Conservation (phyloP, 2,797 vertebrate species). For the Hafferia zeledoni region DNA sequence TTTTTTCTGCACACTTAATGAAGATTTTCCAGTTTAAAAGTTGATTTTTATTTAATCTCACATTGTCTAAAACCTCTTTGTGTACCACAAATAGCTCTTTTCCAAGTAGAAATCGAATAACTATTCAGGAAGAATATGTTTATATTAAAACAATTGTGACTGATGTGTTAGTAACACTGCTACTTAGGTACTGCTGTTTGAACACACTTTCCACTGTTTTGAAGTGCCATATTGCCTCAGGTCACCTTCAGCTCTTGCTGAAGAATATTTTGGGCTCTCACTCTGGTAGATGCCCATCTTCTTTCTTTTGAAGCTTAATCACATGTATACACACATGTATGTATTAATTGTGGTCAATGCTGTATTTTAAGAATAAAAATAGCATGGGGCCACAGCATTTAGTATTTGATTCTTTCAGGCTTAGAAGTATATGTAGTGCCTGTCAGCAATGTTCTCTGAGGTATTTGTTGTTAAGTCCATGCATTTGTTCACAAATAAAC, state of each 20-base stretch:
- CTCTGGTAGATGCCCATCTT: rapidly evolving
- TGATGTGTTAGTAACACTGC: neutral
- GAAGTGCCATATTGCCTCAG: neutral
- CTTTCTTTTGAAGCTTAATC: neutral
- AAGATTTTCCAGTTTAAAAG: neutral
- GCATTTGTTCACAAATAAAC: neutral
- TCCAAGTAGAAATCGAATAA: neutral
- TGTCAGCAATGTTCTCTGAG: neutral
- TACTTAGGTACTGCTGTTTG: neutral
- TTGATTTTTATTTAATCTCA: slow-evolving; percentile 16
- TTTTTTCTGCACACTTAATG: neutral
- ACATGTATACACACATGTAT: rapidly evolving
- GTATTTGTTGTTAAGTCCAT: neutral
- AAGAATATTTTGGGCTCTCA: neutral
- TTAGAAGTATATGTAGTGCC: neutral
- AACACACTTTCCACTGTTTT: neutral
- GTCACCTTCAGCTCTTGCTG: neutral
- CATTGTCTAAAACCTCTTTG: neutral
- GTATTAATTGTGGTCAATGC: neutral
- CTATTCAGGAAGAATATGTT: neutral
- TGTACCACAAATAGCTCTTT: slow-evolving; percentile 23
- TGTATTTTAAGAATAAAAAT: neutral
- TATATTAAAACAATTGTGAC: neutral
- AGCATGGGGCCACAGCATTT: neutral
- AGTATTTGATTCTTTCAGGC: neutral